phyloP scores from a whole-genome alignment of 2,888 invertebrate genomes.

The Pollenia angustigena region DNA sequence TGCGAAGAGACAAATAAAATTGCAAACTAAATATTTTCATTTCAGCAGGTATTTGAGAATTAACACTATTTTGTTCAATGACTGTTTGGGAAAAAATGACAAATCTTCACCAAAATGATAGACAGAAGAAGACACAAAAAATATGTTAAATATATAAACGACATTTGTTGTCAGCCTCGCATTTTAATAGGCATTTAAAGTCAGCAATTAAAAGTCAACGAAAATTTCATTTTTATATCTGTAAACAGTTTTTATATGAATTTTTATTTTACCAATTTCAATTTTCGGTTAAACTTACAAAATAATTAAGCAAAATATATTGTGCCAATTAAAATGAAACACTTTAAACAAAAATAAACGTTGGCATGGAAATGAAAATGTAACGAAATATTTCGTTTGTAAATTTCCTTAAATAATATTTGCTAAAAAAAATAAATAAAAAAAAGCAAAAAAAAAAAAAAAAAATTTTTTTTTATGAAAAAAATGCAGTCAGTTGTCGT shows the following conservation, averaged over 20 bases:
- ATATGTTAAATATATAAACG: no score
- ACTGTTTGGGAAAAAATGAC: no score
- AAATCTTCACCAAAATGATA: no score
- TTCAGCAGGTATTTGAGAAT: no score
- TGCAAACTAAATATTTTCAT: no score
- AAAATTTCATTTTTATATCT: neutral
- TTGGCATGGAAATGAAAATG: constrained; percentile 28
- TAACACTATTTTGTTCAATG: no score
- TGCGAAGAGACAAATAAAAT: no score
- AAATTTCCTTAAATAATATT: constrained; percentile 25
- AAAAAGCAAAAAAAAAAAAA: neutral
- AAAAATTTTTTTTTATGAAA: constrained; percentile 9
- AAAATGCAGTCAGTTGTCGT: constrained; percentile 24
- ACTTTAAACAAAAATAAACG: constrained; percentile 30
- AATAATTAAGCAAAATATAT: constrained; percentile 23
- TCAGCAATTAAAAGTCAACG: no score
- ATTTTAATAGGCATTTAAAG: no score
- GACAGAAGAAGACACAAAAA: no score
- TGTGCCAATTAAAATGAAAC: constrained; percentile 56
- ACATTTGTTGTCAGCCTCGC: no score
- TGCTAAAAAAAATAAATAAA: no score
- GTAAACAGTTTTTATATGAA: neutral
- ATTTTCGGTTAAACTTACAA: neutral
- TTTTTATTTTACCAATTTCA: neutral
- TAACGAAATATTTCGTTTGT: neutral